Conservation (phyloP, 2,113 vertebrate species). For the Onychorhynchus coronatus region DNA sequence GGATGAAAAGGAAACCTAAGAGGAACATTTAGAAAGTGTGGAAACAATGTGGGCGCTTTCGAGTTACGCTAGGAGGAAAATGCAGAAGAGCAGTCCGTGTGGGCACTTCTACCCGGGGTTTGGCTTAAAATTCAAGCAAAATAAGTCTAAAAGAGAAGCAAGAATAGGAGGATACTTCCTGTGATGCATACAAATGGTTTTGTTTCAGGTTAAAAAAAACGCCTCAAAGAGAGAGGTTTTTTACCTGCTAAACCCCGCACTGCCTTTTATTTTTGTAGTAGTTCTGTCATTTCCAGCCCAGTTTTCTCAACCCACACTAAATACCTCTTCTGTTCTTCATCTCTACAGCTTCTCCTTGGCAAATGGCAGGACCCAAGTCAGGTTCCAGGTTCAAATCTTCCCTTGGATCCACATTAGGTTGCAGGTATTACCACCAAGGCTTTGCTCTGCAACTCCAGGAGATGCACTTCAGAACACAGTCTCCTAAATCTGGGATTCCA, state of each 20-base stretch:
- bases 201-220: background rate
- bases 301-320: background rate
- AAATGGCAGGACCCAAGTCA: background rate
- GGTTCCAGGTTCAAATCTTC: background rate
- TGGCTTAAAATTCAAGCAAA: background rate
- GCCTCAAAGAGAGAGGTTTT: background rate
- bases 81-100: background rate
- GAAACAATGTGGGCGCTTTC: background rate
- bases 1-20: background rate
- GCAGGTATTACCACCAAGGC: fast-evolving
- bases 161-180: background rate
- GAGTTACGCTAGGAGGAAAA: background rate
- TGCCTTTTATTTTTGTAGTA: fast-evolving
- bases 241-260: fast-evolving
- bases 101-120: background rate
- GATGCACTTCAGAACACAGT: fast-evolving
- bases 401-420: background rate
- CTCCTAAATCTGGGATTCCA: background rate
- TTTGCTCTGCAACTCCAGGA: background rate
- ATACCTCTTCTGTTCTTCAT: background rate
- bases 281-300: background rate
- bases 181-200: background rate
- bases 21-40: background rate
- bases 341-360: background rate
- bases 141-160: background rate